phyloP scores from a whole-genome alignment of 1,140 invertebrate genomes.

The Cydia amplana region DNA sequence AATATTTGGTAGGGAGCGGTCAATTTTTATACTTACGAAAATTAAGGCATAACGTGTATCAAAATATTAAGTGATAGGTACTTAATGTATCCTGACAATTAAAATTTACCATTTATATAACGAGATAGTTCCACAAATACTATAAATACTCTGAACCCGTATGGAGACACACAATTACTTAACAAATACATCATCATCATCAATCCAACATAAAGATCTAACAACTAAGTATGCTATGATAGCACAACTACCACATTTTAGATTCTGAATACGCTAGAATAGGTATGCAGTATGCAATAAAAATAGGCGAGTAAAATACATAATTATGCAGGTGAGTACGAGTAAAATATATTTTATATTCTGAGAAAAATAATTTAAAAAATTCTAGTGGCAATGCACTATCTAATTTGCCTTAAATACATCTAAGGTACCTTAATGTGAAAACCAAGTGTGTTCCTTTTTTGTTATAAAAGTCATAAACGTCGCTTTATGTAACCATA shows the following conservation, averaged over 20 bases:
- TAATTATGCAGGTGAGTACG: not conserved
- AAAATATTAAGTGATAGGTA: no score
- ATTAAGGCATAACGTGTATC: no score
- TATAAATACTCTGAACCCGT: slow-evolving; percentile 25
- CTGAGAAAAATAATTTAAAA: slow-evolving; percentile 9
- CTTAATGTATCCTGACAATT: not conserved
- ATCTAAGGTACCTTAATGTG: not conserved
- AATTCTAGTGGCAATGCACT: not conserved
- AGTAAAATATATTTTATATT: not conserved
- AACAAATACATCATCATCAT: not conserved
- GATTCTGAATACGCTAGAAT: not conserved
- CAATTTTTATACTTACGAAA: no score
- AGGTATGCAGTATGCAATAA: slow-evolving; percentile 17
- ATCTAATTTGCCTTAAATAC: not conserved
- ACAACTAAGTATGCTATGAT: not conserved
- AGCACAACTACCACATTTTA: not conserved
- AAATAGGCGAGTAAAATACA: not conserved
- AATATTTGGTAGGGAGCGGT: no score
- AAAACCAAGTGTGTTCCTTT: not conserved
- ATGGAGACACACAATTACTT: slow-evolving; percentile 20
- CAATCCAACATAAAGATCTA: slow-evolving; percentile 9
- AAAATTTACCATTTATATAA: not conserved
- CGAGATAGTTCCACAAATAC: slow-evolving; percentile 8
- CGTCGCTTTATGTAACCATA: no score
- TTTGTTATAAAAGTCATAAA: not conserved